Conservation (phyloP, 2,113 vertebrate species). For the Tricholaema leucomelas region DNA sequence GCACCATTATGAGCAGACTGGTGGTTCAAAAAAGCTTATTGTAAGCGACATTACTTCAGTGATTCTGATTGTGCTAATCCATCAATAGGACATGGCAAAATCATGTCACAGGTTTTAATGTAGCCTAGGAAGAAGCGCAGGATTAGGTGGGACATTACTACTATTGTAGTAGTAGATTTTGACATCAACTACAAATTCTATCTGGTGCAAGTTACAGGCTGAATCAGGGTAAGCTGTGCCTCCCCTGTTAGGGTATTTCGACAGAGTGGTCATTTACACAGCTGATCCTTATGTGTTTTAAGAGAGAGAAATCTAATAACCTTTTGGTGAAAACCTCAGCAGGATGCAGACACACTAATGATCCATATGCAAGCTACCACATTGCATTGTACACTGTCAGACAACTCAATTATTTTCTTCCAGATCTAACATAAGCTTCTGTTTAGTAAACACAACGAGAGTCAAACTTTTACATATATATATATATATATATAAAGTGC, state of each 20-base stretch:
- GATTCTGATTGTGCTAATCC: neutral
- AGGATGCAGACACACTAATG: neutral
- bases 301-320: constrained; percentile 38
- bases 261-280: neutral
- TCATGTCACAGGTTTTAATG: neutral
- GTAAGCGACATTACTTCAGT: neutral
- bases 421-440: constrained; percentile 27
- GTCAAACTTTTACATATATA: constrained; percentile 59
- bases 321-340: constrained; percentile 13
- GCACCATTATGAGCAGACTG: neutral
- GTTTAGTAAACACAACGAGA: constrained; percentile 33
- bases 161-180: neutral
- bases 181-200: neutral
- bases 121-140: neutral
- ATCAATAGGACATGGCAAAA: neutral
- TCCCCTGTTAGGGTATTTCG: neutral
- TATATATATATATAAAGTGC: constrained; percentile 51
- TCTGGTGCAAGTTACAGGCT: neutral
- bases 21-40: neutral
- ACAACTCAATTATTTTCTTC: constrained; percentile 17
- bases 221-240: neutral
- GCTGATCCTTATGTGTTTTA: constrained; percentile 29
- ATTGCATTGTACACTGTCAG: constrained; percentile 5
- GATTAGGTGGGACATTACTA: neutral
- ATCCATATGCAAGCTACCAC: neutral